phyloP scores from a whole-genome alignment of 2,113 vertebrate genomes.

The Crotalus horridus region DNA sequence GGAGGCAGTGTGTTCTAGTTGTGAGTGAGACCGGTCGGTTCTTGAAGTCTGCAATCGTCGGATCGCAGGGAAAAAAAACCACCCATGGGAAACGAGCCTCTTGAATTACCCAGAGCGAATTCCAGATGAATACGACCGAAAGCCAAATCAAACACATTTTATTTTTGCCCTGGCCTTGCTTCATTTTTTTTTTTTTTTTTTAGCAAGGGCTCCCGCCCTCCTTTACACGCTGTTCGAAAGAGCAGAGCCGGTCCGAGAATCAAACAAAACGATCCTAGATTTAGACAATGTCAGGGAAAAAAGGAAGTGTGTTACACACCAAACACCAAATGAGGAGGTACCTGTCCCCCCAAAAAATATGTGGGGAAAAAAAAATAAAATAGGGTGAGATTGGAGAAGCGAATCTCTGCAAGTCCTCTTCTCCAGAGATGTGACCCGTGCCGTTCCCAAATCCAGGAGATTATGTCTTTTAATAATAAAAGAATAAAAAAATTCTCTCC shows the following conservation, averaged over 20 bases:
- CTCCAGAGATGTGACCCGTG: neutral
- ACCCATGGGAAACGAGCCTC: neutral
- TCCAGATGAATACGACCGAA: accelerated
- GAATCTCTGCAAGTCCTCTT: neutral
- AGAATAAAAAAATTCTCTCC: no score
- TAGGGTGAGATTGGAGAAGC: neutral
- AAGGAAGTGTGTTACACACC: neutral
- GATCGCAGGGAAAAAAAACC: no score
- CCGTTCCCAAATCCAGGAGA: no score
- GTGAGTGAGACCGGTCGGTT: neutral
- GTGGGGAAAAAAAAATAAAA: neutral
- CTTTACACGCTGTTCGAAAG: neutral
- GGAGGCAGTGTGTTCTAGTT: no score
- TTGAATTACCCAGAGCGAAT: neutral
- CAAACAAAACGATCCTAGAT: neutral
- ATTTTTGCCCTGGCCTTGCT: neutral
- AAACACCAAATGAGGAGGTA: neutral
- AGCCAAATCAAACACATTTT: neutral
- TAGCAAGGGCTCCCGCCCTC: neutral
- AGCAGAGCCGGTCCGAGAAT: neutral
- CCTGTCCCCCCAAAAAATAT: neutral
- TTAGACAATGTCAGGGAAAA: neutral
- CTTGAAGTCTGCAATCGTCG: neutral
- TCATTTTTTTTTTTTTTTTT: neutral
- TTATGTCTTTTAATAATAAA: no score